Evolutionary conservation across 2,113 vertebrate species (phyloP), one percentile per base, ranked within the genome.

Genomic region (Hemibagrus wyckioides): DNA sequence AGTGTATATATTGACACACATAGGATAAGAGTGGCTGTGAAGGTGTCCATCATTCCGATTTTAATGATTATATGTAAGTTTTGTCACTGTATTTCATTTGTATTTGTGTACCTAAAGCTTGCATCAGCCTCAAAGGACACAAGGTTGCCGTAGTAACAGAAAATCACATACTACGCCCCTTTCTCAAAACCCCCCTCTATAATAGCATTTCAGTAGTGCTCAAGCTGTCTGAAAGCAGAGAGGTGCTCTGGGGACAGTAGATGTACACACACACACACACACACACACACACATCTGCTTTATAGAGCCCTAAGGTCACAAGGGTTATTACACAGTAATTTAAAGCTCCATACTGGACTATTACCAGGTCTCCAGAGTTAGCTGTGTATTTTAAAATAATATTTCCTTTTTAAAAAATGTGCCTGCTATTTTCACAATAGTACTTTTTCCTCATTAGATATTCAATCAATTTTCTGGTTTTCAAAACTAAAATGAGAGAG

Each of bases 141-240:
- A 71, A 81, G 77, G 77, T 86, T 81, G 63, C 77, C 63, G 79
- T 86, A 86, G 79, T 81, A 71, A 86, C 65, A 86, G n/a, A 81
- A 71, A 81, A 81, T 81, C 77, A 69, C 85, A 71, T 82, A 41
- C 54, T 82, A 86, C 33, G 2, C 59, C 28, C 41, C 61, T 57
- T 79, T 57, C 23, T 44, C 48, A 23, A 10, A 33, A 57, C 75
- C n/a, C 59, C 57, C 59, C 15, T 39, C 17, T 57, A 69, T 33
- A 65, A 79, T 83, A 39, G 75, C 41, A 57, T 82, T 82, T 81
- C 83, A 87, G 79, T 28, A 76, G 85, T 50, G 21, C 65, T 80
- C 52, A 23, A 77, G 50, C 59, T 73, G 63, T 63, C 85, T 75
- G 82, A 83, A 87, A 13, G 25, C 63, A 81, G 82, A 86, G 50